Evolutionary conservation across 2,797 vertebrate species (phyloP).

Genomic region (Diceros bicornis): DNA sequence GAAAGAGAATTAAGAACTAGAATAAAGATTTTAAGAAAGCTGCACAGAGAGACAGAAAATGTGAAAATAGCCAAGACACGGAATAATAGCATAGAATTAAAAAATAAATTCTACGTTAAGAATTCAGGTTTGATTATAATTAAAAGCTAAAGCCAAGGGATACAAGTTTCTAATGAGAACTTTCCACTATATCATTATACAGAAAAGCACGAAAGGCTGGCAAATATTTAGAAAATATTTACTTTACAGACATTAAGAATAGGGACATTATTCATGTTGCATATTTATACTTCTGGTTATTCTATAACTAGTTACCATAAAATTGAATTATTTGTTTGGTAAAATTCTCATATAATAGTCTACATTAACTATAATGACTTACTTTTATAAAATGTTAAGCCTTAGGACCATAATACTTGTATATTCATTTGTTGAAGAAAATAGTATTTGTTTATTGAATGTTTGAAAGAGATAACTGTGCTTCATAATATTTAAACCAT

Average conservation of each 20-base stretch:
- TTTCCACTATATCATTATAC: neutral
- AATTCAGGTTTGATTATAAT: conserved; percentile 16
- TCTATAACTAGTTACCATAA: neutral
- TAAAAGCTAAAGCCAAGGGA: neutral
- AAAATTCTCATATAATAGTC: neutral
- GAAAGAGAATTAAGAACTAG: neutral
- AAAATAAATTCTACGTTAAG: neutral
- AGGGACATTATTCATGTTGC: neutral
- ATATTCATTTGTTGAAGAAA: conserved; percentile 29
- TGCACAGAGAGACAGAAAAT: neutral
- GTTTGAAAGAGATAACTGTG: neutral
- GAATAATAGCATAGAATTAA: neutral
- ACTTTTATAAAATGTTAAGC: neutral
- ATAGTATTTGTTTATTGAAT: neutral
- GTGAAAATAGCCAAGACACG: neutral
- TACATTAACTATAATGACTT: neutral
- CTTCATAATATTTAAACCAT: conserved; percentile 57
- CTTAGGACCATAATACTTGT: neutral
- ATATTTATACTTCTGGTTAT: conserved; percentile 44
- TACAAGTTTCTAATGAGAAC: neutral
- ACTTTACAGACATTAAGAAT: neutral
- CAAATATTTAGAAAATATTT: conserved; percentile 26
- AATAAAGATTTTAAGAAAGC: conserved; percentile 1
- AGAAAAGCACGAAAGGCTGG: neutral
- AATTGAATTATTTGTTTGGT: conserved; percentile 11